phyloP scores from a whole-genome alignment of 2,113 vertebrate species.

The Mobula birostris region DNA sequence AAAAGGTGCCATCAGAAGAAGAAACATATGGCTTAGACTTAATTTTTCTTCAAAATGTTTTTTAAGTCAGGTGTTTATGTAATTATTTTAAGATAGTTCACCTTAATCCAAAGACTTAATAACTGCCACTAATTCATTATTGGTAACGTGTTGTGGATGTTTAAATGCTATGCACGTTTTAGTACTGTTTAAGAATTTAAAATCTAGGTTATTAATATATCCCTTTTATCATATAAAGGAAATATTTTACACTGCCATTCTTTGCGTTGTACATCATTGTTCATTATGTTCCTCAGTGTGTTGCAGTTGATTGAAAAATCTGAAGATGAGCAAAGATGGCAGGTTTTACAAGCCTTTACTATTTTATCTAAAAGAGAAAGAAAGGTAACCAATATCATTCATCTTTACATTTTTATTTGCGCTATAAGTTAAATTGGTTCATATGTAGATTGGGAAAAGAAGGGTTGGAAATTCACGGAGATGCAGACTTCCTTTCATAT shows the following conservation, averaged over 20 bases:
- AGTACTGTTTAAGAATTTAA: not conserved
- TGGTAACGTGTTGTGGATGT: not conserved
- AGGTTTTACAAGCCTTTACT: constrained; percentile 74
- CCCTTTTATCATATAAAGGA: too few species aligned
- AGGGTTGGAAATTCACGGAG: not conserved
- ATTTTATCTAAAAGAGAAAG: constrained; percentile 67
- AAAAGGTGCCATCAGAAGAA: too few species aligned
- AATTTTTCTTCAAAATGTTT: too few species aligned
- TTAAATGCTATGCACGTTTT: not conserved
- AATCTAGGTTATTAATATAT: not conserved
- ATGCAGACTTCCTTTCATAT: not conserved
- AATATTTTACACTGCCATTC: too few species aligned
- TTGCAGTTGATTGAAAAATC: constrained; percentile 70
- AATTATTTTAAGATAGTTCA: not conserved
- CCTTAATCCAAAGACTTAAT: not conserved
- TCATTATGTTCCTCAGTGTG: constrained; percentile 59
- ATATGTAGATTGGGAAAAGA: not conserved
- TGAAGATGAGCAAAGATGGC: constrained; percentile 57
- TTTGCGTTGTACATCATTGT: not conserved
- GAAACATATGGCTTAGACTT: not conserved
- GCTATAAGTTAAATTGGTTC: not conserved
- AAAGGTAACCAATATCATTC: constrained; percentile 56
- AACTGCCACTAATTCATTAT: not conserved
- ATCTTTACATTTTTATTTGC: not conserved
- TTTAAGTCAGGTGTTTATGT: not conserved